Conservation (phyloP, 2,113 vertebrate genomes). For the Garra rufa region DNA sequence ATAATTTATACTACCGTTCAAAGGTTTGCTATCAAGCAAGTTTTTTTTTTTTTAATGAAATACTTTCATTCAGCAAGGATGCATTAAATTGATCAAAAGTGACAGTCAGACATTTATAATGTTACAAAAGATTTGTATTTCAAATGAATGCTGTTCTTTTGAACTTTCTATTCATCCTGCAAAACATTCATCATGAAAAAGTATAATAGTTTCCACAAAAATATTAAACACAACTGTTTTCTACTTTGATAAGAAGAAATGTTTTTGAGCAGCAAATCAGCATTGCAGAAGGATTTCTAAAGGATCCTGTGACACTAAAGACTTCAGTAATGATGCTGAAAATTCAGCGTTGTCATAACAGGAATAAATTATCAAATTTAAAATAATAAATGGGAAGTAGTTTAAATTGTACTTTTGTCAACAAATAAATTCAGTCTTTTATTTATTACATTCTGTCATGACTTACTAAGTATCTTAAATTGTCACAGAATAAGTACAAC, state of each 20-base stretch:
- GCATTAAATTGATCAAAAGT: not conserved
- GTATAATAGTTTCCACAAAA: not conserved
- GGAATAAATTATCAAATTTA: not conserved
- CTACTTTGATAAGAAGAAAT: not conserved
- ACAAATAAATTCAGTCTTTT: not conserved
- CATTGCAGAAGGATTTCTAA: not conserved
- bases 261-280: not conserved
- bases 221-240: not conserved
- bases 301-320: no score
- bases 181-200: not conserved
- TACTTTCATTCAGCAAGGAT: not conserved
- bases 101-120: not conserved
- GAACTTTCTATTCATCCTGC: not conserved
- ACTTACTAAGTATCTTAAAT: no score
- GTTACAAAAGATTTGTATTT: not conserved
- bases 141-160: not conserved
- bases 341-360: not conserved
- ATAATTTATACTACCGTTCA: not conserved
- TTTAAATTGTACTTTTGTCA: not conserved
- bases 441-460: no score
- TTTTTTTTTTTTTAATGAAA: not conserved
- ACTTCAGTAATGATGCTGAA: no score
- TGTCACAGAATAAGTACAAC: no score
- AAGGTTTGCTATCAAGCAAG: not conserved
- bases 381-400: not conserved